Conservation (phyloP, 1,140 invertebrate genomes). For the Drosophila melanica region DNA sequence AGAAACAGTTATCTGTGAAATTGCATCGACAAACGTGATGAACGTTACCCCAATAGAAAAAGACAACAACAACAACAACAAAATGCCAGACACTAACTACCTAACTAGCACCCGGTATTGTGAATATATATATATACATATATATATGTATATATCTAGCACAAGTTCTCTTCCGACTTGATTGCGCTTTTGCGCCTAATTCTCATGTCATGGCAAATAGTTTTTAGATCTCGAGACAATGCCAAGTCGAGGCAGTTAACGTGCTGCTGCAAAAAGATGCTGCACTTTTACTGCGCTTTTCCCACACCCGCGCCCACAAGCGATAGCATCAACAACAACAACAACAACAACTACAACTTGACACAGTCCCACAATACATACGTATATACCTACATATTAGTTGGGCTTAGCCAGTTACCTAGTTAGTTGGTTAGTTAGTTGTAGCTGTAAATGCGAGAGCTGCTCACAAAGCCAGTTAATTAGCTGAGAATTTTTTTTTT, state of each 20-base stretch:
- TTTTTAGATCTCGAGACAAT: slow-evolving; percentile 56
- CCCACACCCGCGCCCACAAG: slow-evolving; percentile 44
- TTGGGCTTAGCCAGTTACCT: slow-evolving; percentile 26
- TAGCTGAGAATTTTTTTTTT: slow-evolving; percentile 26
- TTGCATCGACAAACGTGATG: slow-evolving; percentile 81
- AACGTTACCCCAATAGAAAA: slow-evolving; percentile 76
- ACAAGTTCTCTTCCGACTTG: slow-evolving; percentile 72
- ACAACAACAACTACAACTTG: slow-evolving; percentile 12
- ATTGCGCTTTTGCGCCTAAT: slow-evolving; percentile 71
- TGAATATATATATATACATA: too few species aligned
- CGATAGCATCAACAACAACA: background rate
- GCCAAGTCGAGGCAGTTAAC: slow-evolving; percentile 26
- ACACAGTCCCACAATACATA: slow-evolving; percentile 40
- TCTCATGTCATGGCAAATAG: slow-evolving; percentile 71
- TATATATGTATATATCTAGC: slow-evolving; percentile 34
- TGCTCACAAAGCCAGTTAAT: slow-evolving; percentile 26
- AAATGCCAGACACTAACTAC: background rate
- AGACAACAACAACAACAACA: slow-evolving; percentile 21
- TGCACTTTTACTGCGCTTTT: slow-evolving; percentile 69
- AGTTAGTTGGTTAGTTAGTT: slow-evolving; percentile 23
- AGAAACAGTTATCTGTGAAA: slow-evolving; percentile 81
- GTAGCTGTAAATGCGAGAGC: slow-evolving; percentile 39
- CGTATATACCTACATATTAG: background rate
- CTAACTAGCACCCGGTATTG: slow-evolving; percentile 24
- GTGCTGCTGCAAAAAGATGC: slow-evolving; percentile 41